Conservation (phyloP, 2,888 invertebrate genomes). For the Drosophila mettleri region DNA sequence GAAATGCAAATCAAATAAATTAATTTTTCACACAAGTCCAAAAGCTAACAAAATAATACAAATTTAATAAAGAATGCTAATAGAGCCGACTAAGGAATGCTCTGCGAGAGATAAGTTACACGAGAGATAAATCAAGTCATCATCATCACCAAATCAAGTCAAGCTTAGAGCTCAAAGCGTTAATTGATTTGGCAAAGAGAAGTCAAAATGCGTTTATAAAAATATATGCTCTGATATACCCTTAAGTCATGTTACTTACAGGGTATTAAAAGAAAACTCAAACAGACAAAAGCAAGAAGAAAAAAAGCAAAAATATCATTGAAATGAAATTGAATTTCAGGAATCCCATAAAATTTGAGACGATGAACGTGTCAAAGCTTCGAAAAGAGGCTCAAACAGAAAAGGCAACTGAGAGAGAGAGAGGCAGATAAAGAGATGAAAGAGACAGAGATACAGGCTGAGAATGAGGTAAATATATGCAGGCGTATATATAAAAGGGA, state of each 20-base stretch:
- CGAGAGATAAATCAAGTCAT: background rate
- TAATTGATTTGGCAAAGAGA: background rate
- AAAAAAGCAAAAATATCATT: slow-evolving; percentile 56
- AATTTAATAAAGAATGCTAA: background rate
- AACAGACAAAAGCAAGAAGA: slow-evolving; percentile 34
- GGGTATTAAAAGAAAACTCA: slow-evolving; percentile 21
- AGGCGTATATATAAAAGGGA: too few relatives aligned
- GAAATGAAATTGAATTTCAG: slow-evolving; percentile 70
- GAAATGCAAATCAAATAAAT: slow-evolving; percentile 71
- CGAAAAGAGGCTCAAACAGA: slow-evolving; percentile 21
- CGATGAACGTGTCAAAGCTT: slow-evolving; percentile 49
- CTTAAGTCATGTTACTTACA: background rate
- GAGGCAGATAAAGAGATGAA: background rate
- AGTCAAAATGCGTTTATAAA: background rate
- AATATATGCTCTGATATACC: background rate
- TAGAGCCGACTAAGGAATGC: background rate
- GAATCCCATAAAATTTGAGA: slow-evolving; percentile 62
- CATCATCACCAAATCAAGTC: too few relatives aligned
- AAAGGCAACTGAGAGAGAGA: background rate
- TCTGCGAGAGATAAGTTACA: background rate
- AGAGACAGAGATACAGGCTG: background rate
- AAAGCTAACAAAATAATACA: slow-evolving; percentile 12
- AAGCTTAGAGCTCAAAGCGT: background rate
- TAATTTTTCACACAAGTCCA: slow-evolving; percentile 49
- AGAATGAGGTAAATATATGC: too few relatives aligned